Evolutionary conservation across 1,140 invertebrate genomes (phyloP).

Genomic region (Drosophila albomicans): DNA sequence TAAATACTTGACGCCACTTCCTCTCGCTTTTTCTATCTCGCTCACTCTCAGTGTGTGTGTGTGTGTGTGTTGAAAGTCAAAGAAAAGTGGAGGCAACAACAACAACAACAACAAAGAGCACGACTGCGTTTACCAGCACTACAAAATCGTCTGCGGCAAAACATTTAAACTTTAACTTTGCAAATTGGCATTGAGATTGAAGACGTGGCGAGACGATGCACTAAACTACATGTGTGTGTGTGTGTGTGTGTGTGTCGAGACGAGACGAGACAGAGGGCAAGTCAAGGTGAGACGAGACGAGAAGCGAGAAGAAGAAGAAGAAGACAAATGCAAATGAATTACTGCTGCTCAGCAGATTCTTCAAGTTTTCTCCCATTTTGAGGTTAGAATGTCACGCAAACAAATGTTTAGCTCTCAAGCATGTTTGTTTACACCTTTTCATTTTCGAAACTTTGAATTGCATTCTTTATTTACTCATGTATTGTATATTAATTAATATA

Average conservation of each 20-base stretch:
- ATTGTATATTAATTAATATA: too few relatives aligned
- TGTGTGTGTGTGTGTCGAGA: background rate
- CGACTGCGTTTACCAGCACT: slow-evolving; percentile 25
- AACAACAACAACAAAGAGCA: slow-evolving; percentile 35
- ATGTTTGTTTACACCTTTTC: too few relatives aligned
- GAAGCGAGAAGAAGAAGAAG: too few relatives aligned
- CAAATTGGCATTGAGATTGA: slow-evolving; percentile 36
- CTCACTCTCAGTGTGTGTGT: slow-evolving; percentile 39
- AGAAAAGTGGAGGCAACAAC: slow-evolving; percentile 67
- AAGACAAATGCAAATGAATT: slow-evolving; percentile 7
- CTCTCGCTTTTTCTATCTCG: background rate
- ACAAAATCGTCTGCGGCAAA: slow-evolving; percentile 59
- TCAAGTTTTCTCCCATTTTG: slow-evolving; percentile 1
- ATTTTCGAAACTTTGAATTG: too few relatives aligned
- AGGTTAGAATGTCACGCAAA: slow-evolving; percentile 7
- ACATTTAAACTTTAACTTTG: slow-evolving; percentile 67
- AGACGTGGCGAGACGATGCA: slow-evolving; percentile 1
- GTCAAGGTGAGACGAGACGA: background rate
- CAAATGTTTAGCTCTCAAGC: background rate
- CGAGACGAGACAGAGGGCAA: background rate
- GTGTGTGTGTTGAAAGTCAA: slow-evolving; percentile 70
- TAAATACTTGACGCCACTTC: slow-evolving; percentile 76
- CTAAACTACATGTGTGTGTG: too few relatives aligned
- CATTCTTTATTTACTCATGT: too few relatives aligned
- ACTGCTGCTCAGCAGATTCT: background rate